phyloP scores from a whole-genome alignment of 2,888 invertebrate species.

The Tribolium freemani region DNA sequence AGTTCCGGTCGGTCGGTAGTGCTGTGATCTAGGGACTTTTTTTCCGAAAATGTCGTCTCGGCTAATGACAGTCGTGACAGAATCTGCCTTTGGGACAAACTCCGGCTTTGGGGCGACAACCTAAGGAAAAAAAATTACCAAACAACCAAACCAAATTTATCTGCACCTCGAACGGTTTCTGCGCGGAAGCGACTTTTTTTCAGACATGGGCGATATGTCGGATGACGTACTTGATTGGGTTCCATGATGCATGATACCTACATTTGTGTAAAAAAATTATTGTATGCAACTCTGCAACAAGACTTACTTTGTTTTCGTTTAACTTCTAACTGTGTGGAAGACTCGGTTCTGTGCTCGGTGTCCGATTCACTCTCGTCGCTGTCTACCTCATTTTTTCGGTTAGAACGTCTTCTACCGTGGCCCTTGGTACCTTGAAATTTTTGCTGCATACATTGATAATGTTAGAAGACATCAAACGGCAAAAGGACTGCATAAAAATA shows the following conservation, averaged over 20 bases:
- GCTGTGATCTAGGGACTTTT: conserved; percentile 60
- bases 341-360: conserved; percentile 81
- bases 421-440: conserved; percentile 71
- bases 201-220: conserved; percentile 84
- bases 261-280: no score
- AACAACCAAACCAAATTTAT: neutral
- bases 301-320: conserved; percentile 79
- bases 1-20: conserved; percentile 73
- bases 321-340: conserved; percentile 81
- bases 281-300: no score
- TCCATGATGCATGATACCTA: conserved; percentile 82
- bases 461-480: neutral
- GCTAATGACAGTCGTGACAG: conserved; percentile 75
- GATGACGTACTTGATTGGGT: conserved; percentile 83
- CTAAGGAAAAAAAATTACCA: neutral
- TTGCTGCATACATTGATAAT: conserved; percentile 55
- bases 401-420: conserved; percentile 73
- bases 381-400: conserved; percentile 78
- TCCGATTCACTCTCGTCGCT: conserved; percentile 84
- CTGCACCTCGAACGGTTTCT: conserved; percentile 76
- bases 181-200: conserved; percentile 81
- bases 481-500: no score
- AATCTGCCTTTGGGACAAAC: conserved; percentile 71
- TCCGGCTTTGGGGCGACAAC: conserved; percentile 66
- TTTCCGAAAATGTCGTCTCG: conserved; percentile 71